Base-by-base conservation (phyloP, 2,113 vertebrate species). In the Chrysochloris asiatica region DNA sequence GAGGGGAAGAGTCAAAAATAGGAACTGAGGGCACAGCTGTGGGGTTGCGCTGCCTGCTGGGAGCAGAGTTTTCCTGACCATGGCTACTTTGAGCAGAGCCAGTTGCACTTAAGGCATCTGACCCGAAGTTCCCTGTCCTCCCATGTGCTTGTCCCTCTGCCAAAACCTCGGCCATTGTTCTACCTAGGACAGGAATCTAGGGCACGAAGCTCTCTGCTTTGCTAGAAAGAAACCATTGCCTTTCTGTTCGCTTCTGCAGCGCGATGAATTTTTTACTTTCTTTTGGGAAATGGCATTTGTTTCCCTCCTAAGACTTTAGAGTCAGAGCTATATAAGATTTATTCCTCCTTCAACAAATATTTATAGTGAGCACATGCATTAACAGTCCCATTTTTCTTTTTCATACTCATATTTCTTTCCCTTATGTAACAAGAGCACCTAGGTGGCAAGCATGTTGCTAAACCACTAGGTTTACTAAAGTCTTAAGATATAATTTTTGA, bases 181-280 rank as follows among this genome's bases (percentile, higher is more conserved):
- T 43, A 77, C 95, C 92, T 93, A 88, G 92, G 93, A 89, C 86
- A 41, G 0, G 61, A 92, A 96, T 93, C 90, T 90, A 81, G 95
- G 95, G 61, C 96, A 93, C 1, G 9, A 36, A 73, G 77, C 88
- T 73, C 52, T 43, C 75, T 83, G 83, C 80, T 91, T 47, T 93
- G 88, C 67, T 73, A 17, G 77, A 78, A 8, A 69, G 63, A 94
- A 78, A 67, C 24, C 47, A n/a, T 45, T 48, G 79, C 52, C 56
- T 75, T 41, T 36, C 71, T 79, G 8, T 38, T 85, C 54, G 82
- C n/a, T 86, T 82, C 75, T 30, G 21, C 22, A 24, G 43, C 3
- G 38, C 82, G 56, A 11, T 50, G 33, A 2, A 9, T 45, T 61
- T n/a, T 69, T 69, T 84, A 52, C 67, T 94, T 83, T 72, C 21